Percentiles rank a stretch among this genome's conserved stretches.
These are phyloP conservation scores for Lichenostomus cassidix DNA, from an alignment of 2,113 vertebrate genomes.

Conservation along the genomic window DNA sequence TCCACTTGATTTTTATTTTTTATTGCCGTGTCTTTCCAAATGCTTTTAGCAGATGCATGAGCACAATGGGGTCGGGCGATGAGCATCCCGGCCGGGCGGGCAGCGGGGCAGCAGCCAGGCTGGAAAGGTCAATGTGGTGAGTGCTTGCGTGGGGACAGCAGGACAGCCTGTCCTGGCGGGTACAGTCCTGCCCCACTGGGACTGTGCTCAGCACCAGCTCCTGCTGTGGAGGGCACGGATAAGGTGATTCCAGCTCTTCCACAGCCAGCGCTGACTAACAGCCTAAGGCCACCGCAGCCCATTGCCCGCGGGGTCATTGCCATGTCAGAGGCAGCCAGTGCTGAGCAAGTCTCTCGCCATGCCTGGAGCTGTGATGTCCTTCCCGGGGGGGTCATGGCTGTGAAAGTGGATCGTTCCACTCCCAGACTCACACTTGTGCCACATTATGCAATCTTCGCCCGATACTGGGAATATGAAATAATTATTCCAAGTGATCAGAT, in stretches of 20 bases:
- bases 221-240: rapidly evolving
- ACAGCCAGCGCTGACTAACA: rapidly evolving
- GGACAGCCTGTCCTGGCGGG: not conserved
- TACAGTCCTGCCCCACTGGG: not conserved
- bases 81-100: not conserved
- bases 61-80: not conserved
- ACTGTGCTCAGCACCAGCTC: not conserved
- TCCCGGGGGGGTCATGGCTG: not conserved
- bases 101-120: not conserved
- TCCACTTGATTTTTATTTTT: conserved; percentile 30
- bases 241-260: not conserved
- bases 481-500: conserved; percentile 70
- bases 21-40: conserved; percentile 52
- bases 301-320: rapidly evolving
- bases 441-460: conserved; percentile 36
- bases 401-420: rapidly evolving
- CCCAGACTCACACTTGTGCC: not conserved
- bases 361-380: not conserved
- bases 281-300: not conserved
- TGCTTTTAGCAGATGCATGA: conserved; percentile 21
- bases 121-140: not conserved
- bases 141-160: not conserved
- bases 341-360: rapidly evolving
- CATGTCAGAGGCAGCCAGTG: rapidly evolving
- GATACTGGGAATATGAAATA: conserved; percentile 59